Conservation (phyloP, 2,797 vertebrate genomes). For the Pseudochirops corinnae region DNA sequence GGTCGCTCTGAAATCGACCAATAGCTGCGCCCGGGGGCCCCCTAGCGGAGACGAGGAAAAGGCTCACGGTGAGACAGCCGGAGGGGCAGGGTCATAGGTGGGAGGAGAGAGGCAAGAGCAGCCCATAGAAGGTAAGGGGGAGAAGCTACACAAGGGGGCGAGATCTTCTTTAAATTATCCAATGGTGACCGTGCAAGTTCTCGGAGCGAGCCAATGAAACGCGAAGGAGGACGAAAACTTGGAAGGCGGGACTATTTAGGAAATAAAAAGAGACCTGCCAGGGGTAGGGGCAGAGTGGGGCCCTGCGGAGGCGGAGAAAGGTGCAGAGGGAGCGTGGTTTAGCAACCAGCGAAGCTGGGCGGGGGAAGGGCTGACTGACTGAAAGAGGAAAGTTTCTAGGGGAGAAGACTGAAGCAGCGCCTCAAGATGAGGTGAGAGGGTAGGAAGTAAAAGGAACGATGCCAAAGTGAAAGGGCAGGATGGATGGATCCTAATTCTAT, state of each 20-base stretch:
- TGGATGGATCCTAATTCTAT: neutral
- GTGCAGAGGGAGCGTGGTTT: neutral
- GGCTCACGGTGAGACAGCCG: neutral
- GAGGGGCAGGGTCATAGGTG: neutral
- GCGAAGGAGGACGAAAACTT: neutral
- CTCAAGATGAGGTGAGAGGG: neutral
- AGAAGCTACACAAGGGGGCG: conserved; percentile 30
- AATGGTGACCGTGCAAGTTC: neutral
- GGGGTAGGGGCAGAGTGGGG: neutral
- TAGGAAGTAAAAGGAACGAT: neutral
- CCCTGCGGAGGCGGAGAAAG: neutral
- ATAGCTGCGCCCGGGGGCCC: conserved; percentile 65
- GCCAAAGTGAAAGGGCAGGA: neutral
- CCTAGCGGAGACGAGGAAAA: neutral
- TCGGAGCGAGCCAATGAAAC: neutral
- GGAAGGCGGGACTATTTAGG: neutral
- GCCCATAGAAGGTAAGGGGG: neutral
- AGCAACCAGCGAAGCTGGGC: neutral
- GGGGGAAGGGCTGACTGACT: neutral
- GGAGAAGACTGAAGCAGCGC: neutral
- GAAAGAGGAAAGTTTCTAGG: neutral
- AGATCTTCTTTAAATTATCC: conserved; percentile 23
- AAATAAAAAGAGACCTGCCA: neutral
- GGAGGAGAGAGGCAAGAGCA: too few species aligned
- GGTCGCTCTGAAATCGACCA: conserved; percentile 65